Conservation (phyloP, 2,113 vertebrate species). For the Nyctereutes procyonoides region DNA sequence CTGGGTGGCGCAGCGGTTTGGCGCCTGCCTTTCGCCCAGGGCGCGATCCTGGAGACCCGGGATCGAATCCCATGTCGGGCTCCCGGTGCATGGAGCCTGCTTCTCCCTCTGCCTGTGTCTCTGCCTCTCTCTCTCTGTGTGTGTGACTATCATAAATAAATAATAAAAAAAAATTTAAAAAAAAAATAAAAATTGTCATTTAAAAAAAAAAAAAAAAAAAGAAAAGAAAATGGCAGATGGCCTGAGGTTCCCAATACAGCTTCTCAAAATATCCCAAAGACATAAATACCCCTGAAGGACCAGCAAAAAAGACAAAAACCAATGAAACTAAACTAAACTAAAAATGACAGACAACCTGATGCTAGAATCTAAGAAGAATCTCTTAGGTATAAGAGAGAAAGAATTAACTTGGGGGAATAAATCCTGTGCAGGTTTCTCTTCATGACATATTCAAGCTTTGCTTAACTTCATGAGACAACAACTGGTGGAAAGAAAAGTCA, state of each 20-base stretch:
- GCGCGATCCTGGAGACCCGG: no score
- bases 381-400: neutral
- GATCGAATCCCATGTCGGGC: no score
- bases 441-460: neutral
- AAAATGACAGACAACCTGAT: neutral
- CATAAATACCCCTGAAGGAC: neutral
- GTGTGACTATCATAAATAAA: no score
- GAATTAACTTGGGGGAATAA: neutral
- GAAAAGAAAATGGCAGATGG: neutral
- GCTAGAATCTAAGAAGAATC: neutral
- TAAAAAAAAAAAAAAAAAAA: no score
- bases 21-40: no score
- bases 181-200: no score
- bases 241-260: neutral
- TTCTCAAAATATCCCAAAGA: neutral
- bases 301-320: neutral
- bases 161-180: no score
- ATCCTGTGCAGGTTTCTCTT: neutral
- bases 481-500: neutral
- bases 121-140: no score
- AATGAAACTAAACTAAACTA: neutral
- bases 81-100: no score
- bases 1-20: no score
- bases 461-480: constrained; percentile 13
- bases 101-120: no score